phyloP scores from a whole-genome alignment of 2,113 vertebrate species.

The Phyllopteryx taeniolatus region DNA sequence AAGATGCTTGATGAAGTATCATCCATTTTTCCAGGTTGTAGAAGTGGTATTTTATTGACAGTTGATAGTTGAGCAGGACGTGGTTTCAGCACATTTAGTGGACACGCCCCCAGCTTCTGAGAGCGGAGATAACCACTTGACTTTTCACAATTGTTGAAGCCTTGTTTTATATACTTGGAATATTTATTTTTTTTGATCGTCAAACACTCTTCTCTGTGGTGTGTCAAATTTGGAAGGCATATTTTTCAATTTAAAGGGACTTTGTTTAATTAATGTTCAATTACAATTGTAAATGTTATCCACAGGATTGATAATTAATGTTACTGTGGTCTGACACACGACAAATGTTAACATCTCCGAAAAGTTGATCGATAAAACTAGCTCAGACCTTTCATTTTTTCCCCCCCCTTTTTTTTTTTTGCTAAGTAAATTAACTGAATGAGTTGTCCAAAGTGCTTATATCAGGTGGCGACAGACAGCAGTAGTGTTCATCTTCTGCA shows the following conservation, averaged over 20 bases:
- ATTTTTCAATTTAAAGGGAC: too few relatives aligned
- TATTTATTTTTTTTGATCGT: background rate
- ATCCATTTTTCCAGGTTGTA: background rate
- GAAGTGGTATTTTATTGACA: background rate
- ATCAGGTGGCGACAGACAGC: slow-evolving; percentile 60
- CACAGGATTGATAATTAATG: too few relatives aligned
- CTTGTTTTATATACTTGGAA: background rate
- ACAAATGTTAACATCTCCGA: too few relatives aligned
- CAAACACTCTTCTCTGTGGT: too few relatives aligned
- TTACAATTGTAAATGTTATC: too few relatives aligned
- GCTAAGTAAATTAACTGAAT: slow-evolving; percentile 40
- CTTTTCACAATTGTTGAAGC: background rate
- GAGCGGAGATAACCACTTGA: too few relatives aligned
- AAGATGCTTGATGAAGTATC: background rate
- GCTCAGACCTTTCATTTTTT: slow-evolving; percentile 10
- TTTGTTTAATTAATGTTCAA: too few relatives aligned
- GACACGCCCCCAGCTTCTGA: background rate
- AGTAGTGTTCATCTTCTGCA: slow-evolving; percentile 56
- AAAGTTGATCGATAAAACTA: slow-evolving; percentile 13
- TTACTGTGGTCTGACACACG: slow-evolving; percentile 4
- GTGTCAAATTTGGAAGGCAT: too few relatives aligned
- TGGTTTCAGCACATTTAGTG: background rate
- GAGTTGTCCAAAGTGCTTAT: slow-evolving; percentile 56
- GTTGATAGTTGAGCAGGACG: background rate
- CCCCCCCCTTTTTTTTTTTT: slow-evolving; percentile 9